phyloP scores from a whole-genome alignment of 2,113 vertebrate genomes.

The Himantopus leucocephalus region DNA sequence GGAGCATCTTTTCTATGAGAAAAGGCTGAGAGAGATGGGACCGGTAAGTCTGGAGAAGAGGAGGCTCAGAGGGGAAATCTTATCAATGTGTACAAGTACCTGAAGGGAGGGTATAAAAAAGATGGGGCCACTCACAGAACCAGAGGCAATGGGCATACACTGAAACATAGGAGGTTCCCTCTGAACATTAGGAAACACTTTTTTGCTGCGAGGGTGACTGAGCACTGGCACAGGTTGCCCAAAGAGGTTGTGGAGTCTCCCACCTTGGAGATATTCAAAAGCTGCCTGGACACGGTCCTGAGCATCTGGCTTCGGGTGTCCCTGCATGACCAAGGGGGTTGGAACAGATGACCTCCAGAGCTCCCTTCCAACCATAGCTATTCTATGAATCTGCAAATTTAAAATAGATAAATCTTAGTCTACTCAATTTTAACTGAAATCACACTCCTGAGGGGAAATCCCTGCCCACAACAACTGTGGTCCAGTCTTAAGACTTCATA shows the following conservation, averaged over 20 bases:
- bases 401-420: neutral
- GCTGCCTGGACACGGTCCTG: neutral
- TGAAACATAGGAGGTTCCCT: neutral
- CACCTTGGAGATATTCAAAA: neutral
- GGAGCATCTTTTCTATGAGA: neutral
- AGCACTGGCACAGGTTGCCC: neutral
- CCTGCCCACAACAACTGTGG: neutral
- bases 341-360: neutral
- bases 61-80: neutral
- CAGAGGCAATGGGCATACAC: neutral
- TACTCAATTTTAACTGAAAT: neutral
- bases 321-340: neutral
- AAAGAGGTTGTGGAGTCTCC: neutral
- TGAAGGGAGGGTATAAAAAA: neutral
- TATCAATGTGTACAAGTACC: neutral
- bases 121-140: neutral
- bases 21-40: neutral
- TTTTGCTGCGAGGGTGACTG: neutral
- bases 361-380: neutral
- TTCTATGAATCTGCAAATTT: neutral
- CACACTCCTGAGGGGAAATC: neutral
- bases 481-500: neutral
- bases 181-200: neutral
- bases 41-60: neutral
- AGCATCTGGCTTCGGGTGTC: neutral